phyloP scores from a whole-genome alignment of 2,113 vertebrate genomes.

The Origma solitaria region DNA sequence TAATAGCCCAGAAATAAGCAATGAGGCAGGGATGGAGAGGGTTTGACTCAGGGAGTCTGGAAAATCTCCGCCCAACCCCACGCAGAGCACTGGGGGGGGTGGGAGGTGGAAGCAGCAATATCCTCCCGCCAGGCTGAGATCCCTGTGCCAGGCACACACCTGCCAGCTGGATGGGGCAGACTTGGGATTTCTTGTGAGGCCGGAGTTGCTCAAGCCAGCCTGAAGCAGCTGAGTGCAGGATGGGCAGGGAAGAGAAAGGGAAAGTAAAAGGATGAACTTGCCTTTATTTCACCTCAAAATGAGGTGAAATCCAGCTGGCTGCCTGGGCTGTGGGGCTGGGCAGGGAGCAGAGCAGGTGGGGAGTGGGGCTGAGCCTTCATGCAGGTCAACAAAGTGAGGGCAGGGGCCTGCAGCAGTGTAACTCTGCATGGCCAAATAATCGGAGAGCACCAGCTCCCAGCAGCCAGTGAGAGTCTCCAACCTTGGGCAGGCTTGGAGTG shows the following conservation, averaged over 20 bases:
- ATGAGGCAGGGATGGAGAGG: not conserved
- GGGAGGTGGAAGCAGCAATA: not conserved
- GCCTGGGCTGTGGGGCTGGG: not conserved
- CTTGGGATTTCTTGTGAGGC: not conserved
- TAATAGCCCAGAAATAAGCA: slow-evolving; percentile 47
- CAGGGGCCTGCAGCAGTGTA: not conserved
- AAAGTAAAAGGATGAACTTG: not conserved
- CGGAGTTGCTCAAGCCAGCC: not conserved
- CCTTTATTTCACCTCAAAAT: not conserved
- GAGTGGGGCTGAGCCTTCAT: not conserved
- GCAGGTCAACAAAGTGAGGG: no score
- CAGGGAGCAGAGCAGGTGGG: not conserved
- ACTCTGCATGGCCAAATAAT: not conserved
- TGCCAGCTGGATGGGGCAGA: not conserved
- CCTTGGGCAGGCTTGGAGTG: not conserved
- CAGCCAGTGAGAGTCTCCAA: not conserved
- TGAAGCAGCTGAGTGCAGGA: not conserved
- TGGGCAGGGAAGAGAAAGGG: not conserved
- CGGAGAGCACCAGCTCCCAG: not conserved
- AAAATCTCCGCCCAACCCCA: not conserved
- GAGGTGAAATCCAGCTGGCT: not conserved
- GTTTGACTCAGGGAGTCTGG: not conserved
- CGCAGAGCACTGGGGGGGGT: rapidly evolving
- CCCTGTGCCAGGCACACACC: not conserved
- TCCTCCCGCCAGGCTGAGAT: not conserved